phyloP scores from a whole-genome alignment of 2,888 invertebrate genomes.

The Heliconius ethilla region DNA sequence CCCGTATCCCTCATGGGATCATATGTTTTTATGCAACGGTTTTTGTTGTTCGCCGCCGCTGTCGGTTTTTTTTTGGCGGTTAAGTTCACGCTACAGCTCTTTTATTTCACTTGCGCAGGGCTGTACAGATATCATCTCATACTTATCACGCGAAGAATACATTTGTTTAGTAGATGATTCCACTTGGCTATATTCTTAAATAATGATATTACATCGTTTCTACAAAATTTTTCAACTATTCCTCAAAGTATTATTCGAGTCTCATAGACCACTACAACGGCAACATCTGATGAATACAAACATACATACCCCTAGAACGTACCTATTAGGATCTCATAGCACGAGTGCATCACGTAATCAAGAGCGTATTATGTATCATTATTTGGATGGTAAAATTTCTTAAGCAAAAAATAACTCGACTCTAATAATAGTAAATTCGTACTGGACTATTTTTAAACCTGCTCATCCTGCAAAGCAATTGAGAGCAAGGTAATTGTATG shows the following conservation, averaged over 20 bases:
- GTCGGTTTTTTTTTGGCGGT: conserved; percentile 73
- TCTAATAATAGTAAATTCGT: conserved; percentile 60
- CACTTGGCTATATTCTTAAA: not conserved
- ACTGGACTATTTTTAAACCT: conserved; percentile 69
- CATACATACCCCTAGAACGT: not conserved
- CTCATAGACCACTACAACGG: not conserved
- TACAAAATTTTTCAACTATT: not conserved
- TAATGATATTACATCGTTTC: not conserved
- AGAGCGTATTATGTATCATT: conserved; percentile 76
- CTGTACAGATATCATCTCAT: conserved; percentile 69
- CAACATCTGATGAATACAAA: not conserved
- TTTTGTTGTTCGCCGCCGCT: conserved; percentile 81
- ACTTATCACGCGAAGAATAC: conserved; percentile 51
- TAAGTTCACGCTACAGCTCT: conserved; percentile 77
- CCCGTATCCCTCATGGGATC: conserved; percentile 78
- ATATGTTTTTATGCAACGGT: conserved; percentile 83
- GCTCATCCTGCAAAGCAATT: conserved; percentile 45
- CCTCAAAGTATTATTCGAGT: not conserved
- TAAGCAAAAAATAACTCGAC: conserved; percentile 63
- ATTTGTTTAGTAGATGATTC: not conserved
- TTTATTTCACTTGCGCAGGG: conserved; percentile 67
- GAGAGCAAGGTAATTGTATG: conserved; percentile 1
- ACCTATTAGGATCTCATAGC: not conserved
- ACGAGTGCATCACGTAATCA: conserved; percentile 57
- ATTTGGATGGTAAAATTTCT: conserved; percentile 78